Conservation (phyloP, 2,797 vertebrate species). For the Pachyuromys duprasi region DNA sequence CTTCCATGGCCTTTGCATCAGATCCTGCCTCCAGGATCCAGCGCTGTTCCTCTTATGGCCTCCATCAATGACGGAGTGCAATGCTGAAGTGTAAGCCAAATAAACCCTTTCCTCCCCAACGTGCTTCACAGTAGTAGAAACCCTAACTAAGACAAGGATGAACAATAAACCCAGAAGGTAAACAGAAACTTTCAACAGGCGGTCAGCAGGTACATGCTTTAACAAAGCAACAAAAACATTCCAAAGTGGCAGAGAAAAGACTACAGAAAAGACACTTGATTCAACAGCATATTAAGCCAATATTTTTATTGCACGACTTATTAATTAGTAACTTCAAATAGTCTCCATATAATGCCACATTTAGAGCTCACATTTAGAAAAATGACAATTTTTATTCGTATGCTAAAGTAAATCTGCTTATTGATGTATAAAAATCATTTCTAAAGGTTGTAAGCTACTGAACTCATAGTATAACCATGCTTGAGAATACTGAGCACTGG, state of each 20-base stretch:
- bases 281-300: conserved; percentile 12
- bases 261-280: not conserved
- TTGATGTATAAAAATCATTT: not conserved
- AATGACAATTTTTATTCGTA: conserved; percentile 37
- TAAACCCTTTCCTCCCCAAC: not conserved
- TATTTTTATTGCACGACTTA: conserved; percentile 3
- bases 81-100: not conserved
- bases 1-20: not conserved
- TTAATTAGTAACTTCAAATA: conserved; percentile 29
- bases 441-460: not conserved
- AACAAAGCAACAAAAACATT: not conserved
- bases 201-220: not conserved
- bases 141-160: not conserved
- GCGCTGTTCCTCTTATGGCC: not conserved
- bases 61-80: too few relatives aligned
- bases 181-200: not conserved
- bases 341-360: conserved; percentile 22
- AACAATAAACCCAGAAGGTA: not conserved
- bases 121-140: not conserved
- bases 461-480: not conserved
- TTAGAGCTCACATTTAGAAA: conserved; percentile 34
- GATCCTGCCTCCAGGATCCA: too few relatives aligned
- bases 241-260: not conserved
- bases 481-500: not conserved
- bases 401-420: conserved; percentile 23